A percentile compares a stretch with the other conserved stretches of the same genome.
Conservation (phyloP, 2,113 vertebrate species). For the Rhynchomys soricoides region DNA sequence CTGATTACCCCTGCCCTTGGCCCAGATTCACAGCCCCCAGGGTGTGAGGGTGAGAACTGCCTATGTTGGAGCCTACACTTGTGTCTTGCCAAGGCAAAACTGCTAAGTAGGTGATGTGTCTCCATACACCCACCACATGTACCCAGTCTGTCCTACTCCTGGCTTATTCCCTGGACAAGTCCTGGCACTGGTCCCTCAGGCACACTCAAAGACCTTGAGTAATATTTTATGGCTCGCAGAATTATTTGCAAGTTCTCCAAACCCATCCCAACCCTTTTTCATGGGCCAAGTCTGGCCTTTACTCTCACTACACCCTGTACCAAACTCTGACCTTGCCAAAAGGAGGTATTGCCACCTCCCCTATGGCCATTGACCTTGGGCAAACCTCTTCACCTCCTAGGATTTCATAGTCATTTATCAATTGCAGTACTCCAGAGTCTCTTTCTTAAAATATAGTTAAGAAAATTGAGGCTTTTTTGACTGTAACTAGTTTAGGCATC, state of each 20-base stretch:
- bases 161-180: slow-evolving; percentile 3
- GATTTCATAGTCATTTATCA: neutral
- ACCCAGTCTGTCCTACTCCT: neutral
- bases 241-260: slow-evolving; percentile 20
- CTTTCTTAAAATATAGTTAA: neutral
- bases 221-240: neutral
- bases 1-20: neutral
- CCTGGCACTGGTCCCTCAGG: neutral
- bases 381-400: neutral
- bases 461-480: neutral
- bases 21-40: neutral
- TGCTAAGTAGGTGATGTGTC: slow-evolving; percentile 10
- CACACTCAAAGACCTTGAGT: slow-evolving; percentile 20
- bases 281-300: neutral
- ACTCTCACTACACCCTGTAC: neutral
- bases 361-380: neutral
- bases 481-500: neutral
- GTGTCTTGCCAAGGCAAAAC: neutral
- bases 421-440: neutral
- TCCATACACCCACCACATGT: neutral
- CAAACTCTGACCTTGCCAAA: neutral
- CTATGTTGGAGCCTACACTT: neutral
- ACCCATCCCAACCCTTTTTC: neutral
- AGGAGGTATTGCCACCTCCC: neutral
- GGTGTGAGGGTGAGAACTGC: neutral